Evolutionary conservation across 2,888 invertebrate genomes (phyloP), one percentile per base, ranked within the genome.

Genomic region (Chrysolina americana): DNA sequence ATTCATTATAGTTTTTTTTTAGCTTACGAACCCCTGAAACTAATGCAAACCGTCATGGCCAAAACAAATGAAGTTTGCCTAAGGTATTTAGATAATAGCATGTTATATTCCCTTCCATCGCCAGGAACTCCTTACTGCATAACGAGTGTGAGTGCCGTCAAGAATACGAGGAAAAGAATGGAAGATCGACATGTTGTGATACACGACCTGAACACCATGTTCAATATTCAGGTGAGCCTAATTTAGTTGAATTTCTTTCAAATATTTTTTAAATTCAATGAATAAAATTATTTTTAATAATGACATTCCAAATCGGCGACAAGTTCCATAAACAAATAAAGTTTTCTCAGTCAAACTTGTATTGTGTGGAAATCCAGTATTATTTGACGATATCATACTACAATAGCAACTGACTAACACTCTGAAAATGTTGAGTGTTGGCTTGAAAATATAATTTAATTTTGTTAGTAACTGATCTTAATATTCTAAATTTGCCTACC

Each of bases 161-260:
- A 94, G 88, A 98, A 98, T 89, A 91, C 91, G 47, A 91, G 97
- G 70, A 91, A 97, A 73, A 93, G 92, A 85, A 98, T 98, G 98
- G 98, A 98, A 88, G 98, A 98, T 87, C 90, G 96, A 65, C 95
- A 96, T 85, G 92, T 96, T 4, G 92, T 95, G 83, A 91, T 97
- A 75, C 94, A 95, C 66, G 95, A 96, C 86, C 91, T 96, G 83
- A 94, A 96, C 87, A 91, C 92, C 21, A 91, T 96, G 80, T 96
- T 96, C 88, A 93, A 92, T 83, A 79, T 82, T 74, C 91, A 94
- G 91, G 95, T 95, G n/a, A 59, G 36, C 36, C 23, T 11, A n/a
- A 28, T 6, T 28, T 3, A 28, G 2, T 17, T 59, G 17, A 17
- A 6, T 19, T 44, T 13, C 50, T 70, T 41, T 63, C 36, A 48